A percentile compares a stretch with the other conserved stretches of the same genome.
These are phyloP conservation scores for Eupeodes luniger DNA, from an alignment of 2,888 invertebrate species.

Conservation along the genomic window DNA sequence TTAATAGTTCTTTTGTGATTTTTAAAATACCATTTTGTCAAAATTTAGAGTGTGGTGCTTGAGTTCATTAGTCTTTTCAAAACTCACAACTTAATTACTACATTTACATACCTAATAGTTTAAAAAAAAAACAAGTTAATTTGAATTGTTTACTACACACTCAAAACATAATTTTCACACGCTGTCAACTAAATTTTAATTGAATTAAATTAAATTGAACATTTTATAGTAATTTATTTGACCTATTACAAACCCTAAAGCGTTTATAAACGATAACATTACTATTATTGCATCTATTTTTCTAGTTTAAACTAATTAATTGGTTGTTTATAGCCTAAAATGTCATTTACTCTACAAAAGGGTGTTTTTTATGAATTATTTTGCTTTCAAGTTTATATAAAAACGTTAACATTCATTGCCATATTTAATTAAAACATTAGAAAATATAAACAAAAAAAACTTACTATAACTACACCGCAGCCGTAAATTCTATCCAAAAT, in stretches of 20 bases:
- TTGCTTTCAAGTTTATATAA: constrained; percentile 6
- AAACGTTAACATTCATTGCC: background rate
- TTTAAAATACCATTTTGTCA: too few species aligned
- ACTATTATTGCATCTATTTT: background rate
- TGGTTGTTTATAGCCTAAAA: background rate
- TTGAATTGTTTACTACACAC: too few species aligned
- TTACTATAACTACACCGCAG: too few species aligned
- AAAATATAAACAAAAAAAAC: background rate
- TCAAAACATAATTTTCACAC: background rate
- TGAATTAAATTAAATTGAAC: constrained; percentile 26
- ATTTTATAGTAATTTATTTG: constrained; percentile 6
- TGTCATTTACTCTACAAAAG: background rate
- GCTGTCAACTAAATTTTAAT: constrained; percentile 19
- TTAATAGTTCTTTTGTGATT: too few species aligned
- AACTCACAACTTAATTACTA: background rate
- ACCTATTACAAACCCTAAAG: constrained; percentile 19
- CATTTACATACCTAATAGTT: background rate
- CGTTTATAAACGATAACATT: background rate
- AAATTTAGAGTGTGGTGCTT: too few species aligned
- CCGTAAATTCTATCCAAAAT: constrained; percentile 5
- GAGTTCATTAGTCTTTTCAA: background rate
- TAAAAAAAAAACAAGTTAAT: background rate
- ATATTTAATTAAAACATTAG: background rate
- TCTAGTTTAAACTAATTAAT: background rate
- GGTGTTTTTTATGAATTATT: background rate